Evolutionary conservation across 2,888 invertebrate genomes (phyloP).

Genomic region (Abscondita cerata): DNA sequence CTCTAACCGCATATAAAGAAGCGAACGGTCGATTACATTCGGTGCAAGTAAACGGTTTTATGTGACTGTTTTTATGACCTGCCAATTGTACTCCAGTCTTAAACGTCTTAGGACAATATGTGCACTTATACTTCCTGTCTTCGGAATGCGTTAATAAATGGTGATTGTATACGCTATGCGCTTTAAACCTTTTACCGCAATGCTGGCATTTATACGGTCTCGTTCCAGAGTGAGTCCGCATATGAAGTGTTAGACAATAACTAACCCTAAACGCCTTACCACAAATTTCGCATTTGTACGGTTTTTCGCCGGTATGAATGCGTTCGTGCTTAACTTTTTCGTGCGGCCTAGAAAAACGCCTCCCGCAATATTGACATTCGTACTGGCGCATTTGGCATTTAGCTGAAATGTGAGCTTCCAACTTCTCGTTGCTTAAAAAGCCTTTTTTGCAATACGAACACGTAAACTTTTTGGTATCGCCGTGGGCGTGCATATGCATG

Average conservation of each 20-base stretch:
- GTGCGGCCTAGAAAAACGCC: conserved; percentile 75
- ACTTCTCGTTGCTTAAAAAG: conserved; percentile 50
- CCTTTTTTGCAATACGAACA: conserved; percentile 57
- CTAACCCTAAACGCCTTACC: conserved; percentile 82
- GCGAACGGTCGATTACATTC: conserved; percentile 81
- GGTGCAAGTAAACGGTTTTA: conserved; percentile 79
- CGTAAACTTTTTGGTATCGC: conserved; percentile 60
- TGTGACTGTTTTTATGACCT: conserved; percentile 82
- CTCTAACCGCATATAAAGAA: conserved; percentile 76
- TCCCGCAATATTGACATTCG: conserved; percentile 74
- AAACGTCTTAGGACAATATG: conserved; percentile 79
- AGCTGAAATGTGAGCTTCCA: conserved; percentile 51
- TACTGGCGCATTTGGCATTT: conserved; percentile 63
- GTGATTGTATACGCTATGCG: conserved; percentile 80
- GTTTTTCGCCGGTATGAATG: conserved; percentile 83
- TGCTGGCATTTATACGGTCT: conserved; percentile 78
- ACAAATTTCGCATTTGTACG: conserved; percentile 79
- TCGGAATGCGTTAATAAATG: conserved; percentile 78
- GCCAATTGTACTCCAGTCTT: conserved; percentile 81
- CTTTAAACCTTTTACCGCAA: conserved; percentile 78
- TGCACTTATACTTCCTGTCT: conserved; percentile 77
- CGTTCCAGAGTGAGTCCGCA: conserved; percentile 80
- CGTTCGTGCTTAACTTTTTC: conserved; percentile 86
- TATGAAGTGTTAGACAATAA: conserved; percentile 79
- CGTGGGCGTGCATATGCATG: conserved; percentile 79